Conservation (phyloP, 2,113 vertebrate genomes). For the Indicator indicator region DNA sequence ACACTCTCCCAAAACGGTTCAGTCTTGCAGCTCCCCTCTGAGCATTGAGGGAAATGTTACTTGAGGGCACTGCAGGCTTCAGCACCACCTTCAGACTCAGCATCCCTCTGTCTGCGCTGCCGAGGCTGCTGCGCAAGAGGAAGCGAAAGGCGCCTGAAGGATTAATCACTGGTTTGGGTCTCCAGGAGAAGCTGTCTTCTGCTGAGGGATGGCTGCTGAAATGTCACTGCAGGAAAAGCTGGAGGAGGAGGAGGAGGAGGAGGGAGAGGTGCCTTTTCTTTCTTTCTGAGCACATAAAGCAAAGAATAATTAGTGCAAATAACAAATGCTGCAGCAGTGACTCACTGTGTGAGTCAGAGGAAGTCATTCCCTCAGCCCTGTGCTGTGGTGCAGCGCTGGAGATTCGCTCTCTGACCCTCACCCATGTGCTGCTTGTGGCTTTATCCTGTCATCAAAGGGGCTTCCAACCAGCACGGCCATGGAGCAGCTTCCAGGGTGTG, state of each 20-base stretch:
- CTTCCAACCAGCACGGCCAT: not conserved
- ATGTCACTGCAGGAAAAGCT: constrained; percentile 48
- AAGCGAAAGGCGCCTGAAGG: not conserved
- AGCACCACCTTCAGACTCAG: not conserved
- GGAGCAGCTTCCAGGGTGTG: fast-evolving
- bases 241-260: constrained; percentile 48
- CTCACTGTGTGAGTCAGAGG: constrained; percentile 78
- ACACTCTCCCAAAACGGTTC: not conserved
- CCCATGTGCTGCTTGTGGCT: not conserved
- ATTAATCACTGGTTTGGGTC: constrained; percentile 33
- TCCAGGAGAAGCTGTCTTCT: constrained; percentile 9
- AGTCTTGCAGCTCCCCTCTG: not conserved
- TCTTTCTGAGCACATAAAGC: constrained; percentile 44
- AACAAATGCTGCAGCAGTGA: constrained; percentile 79
- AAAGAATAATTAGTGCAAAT: constrained; percentile 47
- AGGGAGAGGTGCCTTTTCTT: constrained; percentile 50
- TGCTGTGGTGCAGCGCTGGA: not conserved
- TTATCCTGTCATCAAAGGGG: not conserved
- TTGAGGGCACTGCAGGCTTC: not conserved
- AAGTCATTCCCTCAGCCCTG: constrained; percentile 18
- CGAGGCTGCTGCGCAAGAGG: not conserved
- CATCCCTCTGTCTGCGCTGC: not conserved
- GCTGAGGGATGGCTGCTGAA: constrained; percentile 23
- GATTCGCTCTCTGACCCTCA: not conserved
- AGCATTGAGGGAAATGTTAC: not conserved